Conservation (phyloP, 1,140 invertebrate species). For the Megalopta genalis region DNA sequence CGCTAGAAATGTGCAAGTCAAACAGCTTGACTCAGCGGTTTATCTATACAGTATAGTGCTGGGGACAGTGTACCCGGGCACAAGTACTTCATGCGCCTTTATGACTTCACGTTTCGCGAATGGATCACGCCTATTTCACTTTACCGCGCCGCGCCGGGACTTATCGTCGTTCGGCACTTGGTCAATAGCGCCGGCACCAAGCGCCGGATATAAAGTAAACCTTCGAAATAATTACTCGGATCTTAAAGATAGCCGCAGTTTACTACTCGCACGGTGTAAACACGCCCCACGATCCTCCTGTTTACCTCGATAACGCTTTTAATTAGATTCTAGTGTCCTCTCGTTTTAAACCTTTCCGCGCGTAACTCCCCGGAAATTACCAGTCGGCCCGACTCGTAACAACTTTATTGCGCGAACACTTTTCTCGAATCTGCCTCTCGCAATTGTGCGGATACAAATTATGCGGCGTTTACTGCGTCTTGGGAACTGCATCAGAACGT, state of each 20-base stretch:
- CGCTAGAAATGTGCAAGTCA: conserved; percentile 77
- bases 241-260: conserved; percentile 7
- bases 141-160: conserved; percentile 1
- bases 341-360: background rate
- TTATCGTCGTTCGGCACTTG: background rate
- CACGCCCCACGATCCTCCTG: background rate
- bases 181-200: conserved; percentile 7
- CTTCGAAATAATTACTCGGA: conserved; percentile 44
- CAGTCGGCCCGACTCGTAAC: background rate
- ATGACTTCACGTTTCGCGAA: conserved; percentile 44
- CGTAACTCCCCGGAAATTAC: background rate
- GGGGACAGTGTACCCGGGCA: conserved; percentile 13
- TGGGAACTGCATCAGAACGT: too few relatives aligned
- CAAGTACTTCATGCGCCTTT: conserved; percentile 32
- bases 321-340: background rate
- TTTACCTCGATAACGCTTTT: background rate
- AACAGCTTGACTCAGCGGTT: conserved; percentile 76
- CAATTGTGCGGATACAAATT: too few relatives aligned
- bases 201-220: conserved; percentile 61
- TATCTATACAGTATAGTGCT: conserved; percentile 60
- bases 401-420: too few relatives aligned
- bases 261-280: background rate
- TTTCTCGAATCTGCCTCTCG: too few relatives aligned
- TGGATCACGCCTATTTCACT: conserved; percentile 39
- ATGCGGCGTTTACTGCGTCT: too few relatives aligned